Evolutionary conservation across 2,113 vertebrate genomes (phyloP).

Genomic region (Pelmatolapia mariae): DNA sequence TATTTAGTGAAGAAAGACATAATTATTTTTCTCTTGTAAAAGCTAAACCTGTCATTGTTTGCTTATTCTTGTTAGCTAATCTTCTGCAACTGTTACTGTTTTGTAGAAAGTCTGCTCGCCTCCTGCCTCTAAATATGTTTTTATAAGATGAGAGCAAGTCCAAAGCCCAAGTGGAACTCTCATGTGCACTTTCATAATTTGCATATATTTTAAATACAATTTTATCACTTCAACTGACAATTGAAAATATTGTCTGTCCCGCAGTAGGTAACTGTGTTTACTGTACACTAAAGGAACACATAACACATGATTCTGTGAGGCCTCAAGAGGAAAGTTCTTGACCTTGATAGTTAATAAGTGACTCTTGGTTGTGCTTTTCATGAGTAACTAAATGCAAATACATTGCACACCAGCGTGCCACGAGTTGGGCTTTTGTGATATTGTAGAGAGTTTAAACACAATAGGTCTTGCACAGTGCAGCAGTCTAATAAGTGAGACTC

Average conservation of each 20-base stretch:
- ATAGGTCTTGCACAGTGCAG: background rate
- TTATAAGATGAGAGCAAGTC: background rate
- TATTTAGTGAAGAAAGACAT: background rate
- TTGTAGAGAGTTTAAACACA: conserved; percentile 5
- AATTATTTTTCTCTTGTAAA: background rate
- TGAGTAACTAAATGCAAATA: conserved; percentile 40
- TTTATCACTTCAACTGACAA: background rate
- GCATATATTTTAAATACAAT: conserved; percentile 19
- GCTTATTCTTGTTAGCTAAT: background rate
- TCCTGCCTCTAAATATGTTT: background rate
- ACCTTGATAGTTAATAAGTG: conserved; percentile 43
- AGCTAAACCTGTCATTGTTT: background rate
- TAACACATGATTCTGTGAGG: background rate
- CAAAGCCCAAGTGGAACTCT: background rate
- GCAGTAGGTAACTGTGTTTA: background rate
- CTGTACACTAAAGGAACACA: background rate
- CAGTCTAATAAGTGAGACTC: conserved; percentile 16
- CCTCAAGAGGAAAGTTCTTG: background rate
- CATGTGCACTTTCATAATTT: background rate
- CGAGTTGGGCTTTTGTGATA: background rate
- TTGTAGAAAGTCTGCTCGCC: background rate
- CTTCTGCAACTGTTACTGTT: background rate
- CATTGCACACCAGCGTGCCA: background rate
- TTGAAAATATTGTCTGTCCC: background rate
- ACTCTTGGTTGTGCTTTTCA: conserved; percentile 17